A percentile compares a stretch with the other conserved stretches of the same genome.
These are phyloP conservation scores for Druceiella hillmani DNA, from an alignment of 2,888 invertebrate genomes.

Conservation along the genomic window DNA sequence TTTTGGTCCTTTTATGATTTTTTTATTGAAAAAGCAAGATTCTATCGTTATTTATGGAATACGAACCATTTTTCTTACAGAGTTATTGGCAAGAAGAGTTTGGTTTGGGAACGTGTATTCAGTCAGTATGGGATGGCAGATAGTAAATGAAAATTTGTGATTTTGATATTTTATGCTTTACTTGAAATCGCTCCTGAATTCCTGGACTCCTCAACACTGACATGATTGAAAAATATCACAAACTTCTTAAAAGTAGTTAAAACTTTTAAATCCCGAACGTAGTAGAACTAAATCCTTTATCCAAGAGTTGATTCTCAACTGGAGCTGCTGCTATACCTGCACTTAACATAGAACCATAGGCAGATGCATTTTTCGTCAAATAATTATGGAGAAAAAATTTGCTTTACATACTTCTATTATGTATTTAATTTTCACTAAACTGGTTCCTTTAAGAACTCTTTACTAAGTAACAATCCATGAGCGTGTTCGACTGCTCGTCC, in stretches of 20 bases:
- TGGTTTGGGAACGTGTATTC: conserved; percentile 24
- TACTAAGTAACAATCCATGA: no score
- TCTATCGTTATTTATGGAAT: conserved; percentile 24
- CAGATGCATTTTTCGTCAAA: conserved; percentile 14
- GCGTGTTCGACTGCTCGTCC: no score
- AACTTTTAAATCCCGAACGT: conserved; percentile 17
- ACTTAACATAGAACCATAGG: conserved; percentile 15
- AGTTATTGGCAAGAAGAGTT: conserved; percentile 20
- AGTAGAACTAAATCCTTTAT: no score
- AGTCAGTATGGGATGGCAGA: conserved; percentile 22
- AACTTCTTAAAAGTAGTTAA: conserved; percentile 15
- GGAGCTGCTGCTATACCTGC: conserved; percentile 15
- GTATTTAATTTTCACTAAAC: conserved; percentile 17
- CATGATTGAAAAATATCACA: conserved; percentile 3
- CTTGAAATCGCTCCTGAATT: conserved; percentile 12
- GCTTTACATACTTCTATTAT: conserved; percentile 16
- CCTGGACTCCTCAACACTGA: conserved; percentile 13
- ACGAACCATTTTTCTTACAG: conserved; percentile 21
- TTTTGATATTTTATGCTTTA: conserved; percentile 11
- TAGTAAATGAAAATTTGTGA: conserved; percentile 19
- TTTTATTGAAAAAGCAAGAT: conserved; percentile 24
- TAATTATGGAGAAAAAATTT: conserved; percentile 15
- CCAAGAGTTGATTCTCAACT: conserved; percentile 13
- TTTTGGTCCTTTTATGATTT: no score
- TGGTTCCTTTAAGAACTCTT: conserved; percentile 17